These are phyloP conservation scores for Incurvaria masculella DNA, from an alignment of 2,888 invertebrate species.

Conservation along the genomic window DNA sequence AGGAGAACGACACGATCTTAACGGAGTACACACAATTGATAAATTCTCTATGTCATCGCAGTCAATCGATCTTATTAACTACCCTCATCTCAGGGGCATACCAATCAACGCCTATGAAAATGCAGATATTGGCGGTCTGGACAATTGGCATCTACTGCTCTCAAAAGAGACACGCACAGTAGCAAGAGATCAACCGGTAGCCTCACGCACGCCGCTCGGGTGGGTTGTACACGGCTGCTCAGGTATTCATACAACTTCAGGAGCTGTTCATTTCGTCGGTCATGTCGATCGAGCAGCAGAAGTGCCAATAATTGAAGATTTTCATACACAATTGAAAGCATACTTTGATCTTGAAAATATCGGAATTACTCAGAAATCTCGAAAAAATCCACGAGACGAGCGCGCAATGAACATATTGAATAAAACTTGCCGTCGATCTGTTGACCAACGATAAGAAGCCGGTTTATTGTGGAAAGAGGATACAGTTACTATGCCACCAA, in stretches of 20 bases:
- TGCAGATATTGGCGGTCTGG: background rate
- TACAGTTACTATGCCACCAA: background rate
- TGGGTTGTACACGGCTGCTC: background rate
- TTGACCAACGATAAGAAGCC: background rate
- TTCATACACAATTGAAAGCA: background rate
- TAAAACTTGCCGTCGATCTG: background rate
- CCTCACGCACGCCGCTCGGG: background rate
- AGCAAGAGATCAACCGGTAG: background rate
- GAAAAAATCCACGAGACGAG: background rate
- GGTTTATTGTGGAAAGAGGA: background rate
- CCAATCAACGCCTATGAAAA: background rate
- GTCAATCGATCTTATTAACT: background rate
- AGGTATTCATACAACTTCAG: no score
- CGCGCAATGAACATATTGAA: background rate
- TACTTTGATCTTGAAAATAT: background rate
- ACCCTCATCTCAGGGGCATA: background rate
- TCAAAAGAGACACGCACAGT: background rate
- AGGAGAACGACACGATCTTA: no score
- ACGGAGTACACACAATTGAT: no score
- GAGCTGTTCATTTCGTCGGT: background rate
- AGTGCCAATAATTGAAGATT: background rate
- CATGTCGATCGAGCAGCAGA: no score
- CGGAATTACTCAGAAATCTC: background rate
- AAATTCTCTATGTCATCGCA: no score
- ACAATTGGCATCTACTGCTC: slow-evolving; percentile 1